Percentiles rank a stretch among this genome's conserved stretches.
Evolutionary conservation across 2,113 vertebrate genomes (phyloP).

Genomic region (Phylloscopus whistleri): DNA sequence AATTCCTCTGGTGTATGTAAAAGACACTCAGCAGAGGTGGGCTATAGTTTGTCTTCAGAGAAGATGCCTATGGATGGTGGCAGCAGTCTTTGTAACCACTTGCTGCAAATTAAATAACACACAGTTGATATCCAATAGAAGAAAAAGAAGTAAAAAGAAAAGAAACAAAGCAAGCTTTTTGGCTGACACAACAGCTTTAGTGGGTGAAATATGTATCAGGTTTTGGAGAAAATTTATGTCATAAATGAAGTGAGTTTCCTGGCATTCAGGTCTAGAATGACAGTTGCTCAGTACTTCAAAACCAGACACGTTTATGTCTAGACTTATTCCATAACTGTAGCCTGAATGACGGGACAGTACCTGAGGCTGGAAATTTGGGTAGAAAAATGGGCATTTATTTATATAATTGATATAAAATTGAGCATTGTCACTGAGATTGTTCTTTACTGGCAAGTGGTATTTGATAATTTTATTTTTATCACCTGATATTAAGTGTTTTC

Average conservation of each 20-base stretch:
- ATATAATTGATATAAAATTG: neutral
- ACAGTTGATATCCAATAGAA: neutral
- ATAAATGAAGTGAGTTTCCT: neutral
- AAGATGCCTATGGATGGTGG: neutral
- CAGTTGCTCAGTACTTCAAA: neutral
- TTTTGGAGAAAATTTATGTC: constrained; percentile 5
- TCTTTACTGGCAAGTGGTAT: neutral
- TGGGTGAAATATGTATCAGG: neutral
- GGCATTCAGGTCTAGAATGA: neutral
- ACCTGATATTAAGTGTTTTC: neutral
- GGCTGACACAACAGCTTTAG: neutral
- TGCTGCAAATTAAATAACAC: neutral
- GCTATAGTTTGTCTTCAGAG: neutral
- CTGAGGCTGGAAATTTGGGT: neutral
- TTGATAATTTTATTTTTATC: neutral
- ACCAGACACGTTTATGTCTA: neutral
- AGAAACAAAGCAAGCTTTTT: neutral
- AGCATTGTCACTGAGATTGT: neutral
- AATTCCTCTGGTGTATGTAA: neutral
- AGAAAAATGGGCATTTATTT: neutral
- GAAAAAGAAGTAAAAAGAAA: neutral
- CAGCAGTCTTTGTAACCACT: neutral
- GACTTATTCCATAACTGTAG: neutral
- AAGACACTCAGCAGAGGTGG: neutral
- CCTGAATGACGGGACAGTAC: neutral